Percentiles rank a stretch among this genome's conserved stretches.
phyloP scores from a whole-genome alignment of 2,888 invertebrate genomes.

The Trichogramma evanescens region DNA sequence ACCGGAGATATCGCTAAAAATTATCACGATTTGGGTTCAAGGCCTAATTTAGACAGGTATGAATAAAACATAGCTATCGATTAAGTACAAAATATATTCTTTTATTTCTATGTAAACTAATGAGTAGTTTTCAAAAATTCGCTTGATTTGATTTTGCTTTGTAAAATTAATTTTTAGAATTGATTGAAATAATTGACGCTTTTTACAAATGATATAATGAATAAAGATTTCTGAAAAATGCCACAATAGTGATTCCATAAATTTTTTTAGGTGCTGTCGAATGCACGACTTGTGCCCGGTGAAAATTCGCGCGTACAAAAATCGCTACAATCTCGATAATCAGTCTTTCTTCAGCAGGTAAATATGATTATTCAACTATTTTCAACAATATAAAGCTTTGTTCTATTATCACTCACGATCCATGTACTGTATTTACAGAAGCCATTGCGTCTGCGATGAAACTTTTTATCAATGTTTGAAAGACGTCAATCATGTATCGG shows the following conservation, averaged over 20 bases:
- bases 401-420: background rate
- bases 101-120: no score
- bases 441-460: slow-evolving; percentile 83
- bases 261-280: slow-evolving; percentile 63
- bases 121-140: no score
- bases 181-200: no score
- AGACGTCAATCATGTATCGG: slow-evolving; percentile 63
- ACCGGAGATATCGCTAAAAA: slow-evolving; percentile 78
- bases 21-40: slow-evolving; percentile 78
- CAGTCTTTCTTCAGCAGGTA: slow-evolving; percentile 75
- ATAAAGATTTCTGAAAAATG: no score
- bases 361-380: slow-evolving; percentile 28
- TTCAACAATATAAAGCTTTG: background rate
- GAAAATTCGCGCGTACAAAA: slow-evolving; percentile 63
- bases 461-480: slow-evolving; percentile 77
- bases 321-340: slow-evolving; percentile 76
- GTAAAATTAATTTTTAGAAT: no score
- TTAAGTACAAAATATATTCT: no score
- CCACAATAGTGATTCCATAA: background rate
- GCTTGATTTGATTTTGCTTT: no score
- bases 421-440: slow-evolving; percentile 48
- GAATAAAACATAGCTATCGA: background rate
- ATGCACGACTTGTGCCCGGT: slow-evolving; percentile 86
- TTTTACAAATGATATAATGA: no score
- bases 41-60: slow-evolving; percentile 46